Base-by-base conservation (phyloP, 2,797 vertebrate species). In the Mus spretus region DNA sequence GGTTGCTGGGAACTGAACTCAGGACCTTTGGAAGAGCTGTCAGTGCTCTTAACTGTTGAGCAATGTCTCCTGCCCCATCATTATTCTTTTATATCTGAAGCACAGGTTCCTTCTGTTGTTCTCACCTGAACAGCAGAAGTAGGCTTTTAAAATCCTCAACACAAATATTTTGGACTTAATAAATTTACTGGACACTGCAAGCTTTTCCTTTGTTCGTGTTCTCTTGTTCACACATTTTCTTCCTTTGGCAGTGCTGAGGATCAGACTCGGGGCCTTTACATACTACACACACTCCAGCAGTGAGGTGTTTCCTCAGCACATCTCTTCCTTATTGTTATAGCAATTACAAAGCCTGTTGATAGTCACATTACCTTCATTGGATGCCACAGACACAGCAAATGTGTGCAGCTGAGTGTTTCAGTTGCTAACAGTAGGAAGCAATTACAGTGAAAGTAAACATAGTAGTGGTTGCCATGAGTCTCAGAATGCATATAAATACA, bases 81-180 rank as follows among this genome's bases (percentile, higher is more conserved):
- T 78, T 86, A 2, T 72, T 90, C 53, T 78, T 65, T 15, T 77
- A 63, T 81, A 6, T 81, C 65, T 37, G 37, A 81, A 65, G 7
- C 34, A 80, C 24, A 83, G 3, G 57, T 75, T 67, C 83, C 14
- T 50, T 89, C 61, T 72, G 31, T 17, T 40, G 47, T 92, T 4
- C 1, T 70, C 47, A 83, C 1, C 57, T 72, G 77, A 91, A 65
- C 82, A 7, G 13, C 10, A 89, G 12, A 34, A 81, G 70, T 78
- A 31, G 6, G 8, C 3, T 83, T 94, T 86, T 87, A 92, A 83
- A 9, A 1, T 5, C 4, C 2, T 15, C 28, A 26, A n/a, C 11
- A 65, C 31, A 91, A 74, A 44, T 57, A 61, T 37, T 92, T 96
- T 95, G 50, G 47, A 28, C 28, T 61, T 87, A 89, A 86, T 91